Evolutionary conservation across 2,797 vertebrate species (phyloP), one percentile per base, ranked within the genome.

Genomic region (Chiroxiphia lanceolata): DNA sequence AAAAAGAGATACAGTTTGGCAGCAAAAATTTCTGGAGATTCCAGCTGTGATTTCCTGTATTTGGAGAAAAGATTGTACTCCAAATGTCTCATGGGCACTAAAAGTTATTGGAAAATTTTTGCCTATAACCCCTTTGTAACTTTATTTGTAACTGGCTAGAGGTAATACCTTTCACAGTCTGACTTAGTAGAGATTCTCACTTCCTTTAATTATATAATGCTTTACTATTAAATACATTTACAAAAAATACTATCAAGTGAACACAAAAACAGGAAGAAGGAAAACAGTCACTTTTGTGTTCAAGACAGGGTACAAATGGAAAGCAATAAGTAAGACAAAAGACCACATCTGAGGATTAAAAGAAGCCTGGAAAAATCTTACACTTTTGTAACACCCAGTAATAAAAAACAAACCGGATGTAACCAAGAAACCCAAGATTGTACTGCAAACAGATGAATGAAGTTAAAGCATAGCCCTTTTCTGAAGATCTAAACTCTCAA

Each of bases 361-460:
- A 88, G 45, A 83, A 92, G 56, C 9, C 48, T 44, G 33, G 85
- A 93, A 96, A 90, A 93, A 50, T 83, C 48, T 63, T 59, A 60
- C 7, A 25, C n/a, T 91, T 92, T 45, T 0, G 1, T 67, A 93
- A 89, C 15, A 75, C 4, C 13, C 36, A 2, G 3, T 83, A 87
- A 93, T 64, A 64, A 79, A 74, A 92, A 92, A 4, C 23, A 78
- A 87, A 72, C 53, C 50, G 29, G 56, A 93, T 83, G n/a, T 70
- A 56, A 87, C 47, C 36, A 56, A 77, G 40, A 87, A 93, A 51
- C n/a, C 45, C 34, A 83, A 83, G 54, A 87, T 1, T 20, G 4
- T 17, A 87, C 63, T 85, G 51, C 40, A 77, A 95, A 67, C 64
- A 95, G 68, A 93, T 74, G 47, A 76, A 47, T 27, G 18, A 40